Evolutionary conservation across 1,140 invertebrate genomes (phyloP).

Genomic region (Anadara kagoshimensis): DNA sequence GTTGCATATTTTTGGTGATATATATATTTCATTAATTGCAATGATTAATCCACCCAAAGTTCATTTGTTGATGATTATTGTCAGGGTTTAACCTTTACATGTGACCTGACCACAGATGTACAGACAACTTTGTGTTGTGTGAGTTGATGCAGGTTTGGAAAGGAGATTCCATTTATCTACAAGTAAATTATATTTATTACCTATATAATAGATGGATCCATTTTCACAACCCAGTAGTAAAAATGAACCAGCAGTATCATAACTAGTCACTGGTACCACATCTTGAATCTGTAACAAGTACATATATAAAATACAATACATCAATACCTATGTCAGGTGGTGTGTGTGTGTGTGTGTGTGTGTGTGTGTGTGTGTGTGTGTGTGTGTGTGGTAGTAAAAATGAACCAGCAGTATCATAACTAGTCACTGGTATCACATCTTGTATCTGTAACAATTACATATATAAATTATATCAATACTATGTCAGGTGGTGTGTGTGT

Average conservation of each 20-base stretch:
- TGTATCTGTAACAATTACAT: slow-evolving; percentile 82
- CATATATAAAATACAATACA: neutral
- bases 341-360: neutral
- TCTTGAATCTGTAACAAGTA: slow-evolving; percentile 87
- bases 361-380: no score
- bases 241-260: slow-evolving; percentile 97
- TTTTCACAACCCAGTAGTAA: slow-evolving; percentile 95
- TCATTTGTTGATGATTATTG: no score
- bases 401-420: slow-evolving; percentile 96
- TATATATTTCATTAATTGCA: no score
- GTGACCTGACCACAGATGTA: no score
- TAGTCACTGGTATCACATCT: slow-evolving; percentile 94
- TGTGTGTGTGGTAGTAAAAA: slow-evolving; percentile 92
- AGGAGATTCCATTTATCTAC: no score
- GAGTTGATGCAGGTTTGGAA: no score
- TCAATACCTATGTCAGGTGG: neutral
- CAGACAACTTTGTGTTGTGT: no score
- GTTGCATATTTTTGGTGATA: no score
- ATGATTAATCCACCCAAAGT: no score
- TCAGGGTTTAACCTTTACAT: no score
- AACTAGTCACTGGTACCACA: slow-evolving; percentile 94
- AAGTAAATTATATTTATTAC: no score
- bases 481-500: neutral
- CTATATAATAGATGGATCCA: slow-evolving; percentile 98
- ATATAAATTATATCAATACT: neutral